A percentile compares a stretch with the other conserved stretches of the same genome.
phyloP scores from a whole-genome alignment of 2,113 vertebrate species.

The Calyptomena viridis region DNA sequence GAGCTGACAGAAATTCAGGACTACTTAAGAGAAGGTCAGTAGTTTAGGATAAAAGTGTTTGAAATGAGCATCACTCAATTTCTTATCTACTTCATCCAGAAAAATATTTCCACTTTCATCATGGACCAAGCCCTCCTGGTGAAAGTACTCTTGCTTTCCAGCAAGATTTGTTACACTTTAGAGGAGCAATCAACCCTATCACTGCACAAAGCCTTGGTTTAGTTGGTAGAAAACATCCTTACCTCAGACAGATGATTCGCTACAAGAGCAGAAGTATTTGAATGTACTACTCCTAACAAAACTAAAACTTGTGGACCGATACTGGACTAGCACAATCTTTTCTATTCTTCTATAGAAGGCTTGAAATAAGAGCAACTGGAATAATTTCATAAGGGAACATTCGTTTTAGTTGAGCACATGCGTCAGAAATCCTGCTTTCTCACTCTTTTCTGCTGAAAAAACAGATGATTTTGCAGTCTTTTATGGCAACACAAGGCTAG shows the following conservation, averaged over 20 bases:
- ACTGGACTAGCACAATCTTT: background rate
- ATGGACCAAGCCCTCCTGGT: background rate
- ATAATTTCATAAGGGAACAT: background rate
- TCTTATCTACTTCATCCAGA: slow-evolving; percentile 43
- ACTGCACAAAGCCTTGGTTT: background rate
- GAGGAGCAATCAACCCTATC: slow-evolving; percentile 6
- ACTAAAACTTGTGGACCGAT: background rate
- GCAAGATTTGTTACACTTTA: background rate
- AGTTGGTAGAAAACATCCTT: slow-evolving; percentile 11
- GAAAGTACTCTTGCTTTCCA: slow-evolving; percentile 18
- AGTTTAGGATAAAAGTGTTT: slow-evolving; percentile 9
- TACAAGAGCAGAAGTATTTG: background rate
- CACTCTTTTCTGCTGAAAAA: background rate
- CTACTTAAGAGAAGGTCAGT: slow-evolving; percentile 8
- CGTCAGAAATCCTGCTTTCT: background rate
- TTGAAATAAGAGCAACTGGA: background rate
- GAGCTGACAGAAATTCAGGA: slow-evolving; percentile 26
- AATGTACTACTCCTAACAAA: slow-evolving; percentile 6
- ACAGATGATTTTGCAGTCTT: background rate
- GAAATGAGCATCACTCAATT: slow-evolving; percentile 1
- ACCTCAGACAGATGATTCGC: background rate
- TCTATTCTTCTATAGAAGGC: background rate
- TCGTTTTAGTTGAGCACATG: background rate
- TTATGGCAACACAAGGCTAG: background rate
- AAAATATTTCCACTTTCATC: slow-evolving; percentile 47